Conservation (phyloP, 2,888 invertebrate genomes). For the Ochropacha duplaris region DNA sequence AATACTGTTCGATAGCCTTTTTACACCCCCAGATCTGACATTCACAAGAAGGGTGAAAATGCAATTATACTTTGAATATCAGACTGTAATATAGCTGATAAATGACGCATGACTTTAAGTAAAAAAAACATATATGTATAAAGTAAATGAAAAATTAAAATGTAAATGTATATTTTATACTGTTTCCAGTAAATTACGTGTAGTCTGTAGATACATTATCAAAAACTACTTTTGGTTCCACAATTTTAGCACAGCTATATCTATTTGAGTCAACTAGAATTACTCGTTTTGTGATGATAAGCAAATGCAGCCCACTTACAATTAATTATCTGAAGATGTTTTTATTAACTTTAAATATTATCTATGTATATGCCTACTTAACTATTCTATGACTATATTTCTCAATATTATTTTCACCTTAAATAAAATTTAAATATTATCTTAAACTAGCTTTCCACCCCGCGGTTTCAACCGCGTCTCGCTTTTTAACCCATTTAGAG, state of each 20-base stretch:
- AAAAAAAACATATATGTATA: background rate
- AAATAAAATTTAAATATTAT: no score
- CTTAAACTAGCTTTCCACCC: no score
- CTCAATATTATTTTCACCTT: no score
- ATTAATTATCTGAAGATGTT: background rate
- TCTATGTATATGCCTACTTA: background rate
- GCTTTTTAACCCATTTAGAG: no score
- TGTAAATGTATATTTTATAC: background rate
- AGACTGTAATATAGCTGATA: no score
- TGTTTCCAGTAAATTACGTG: background rate
- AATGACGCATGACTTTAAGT: background rate
- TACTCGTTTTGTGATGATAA: background rate
- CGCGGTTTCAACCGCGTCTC: no score
- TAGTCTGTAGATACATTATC: background rate
- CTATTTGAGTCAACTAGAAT: background rate
- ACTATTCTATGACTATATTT: background rate
- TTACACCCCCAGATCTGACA: no score
- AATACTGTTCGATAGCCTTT: no score
- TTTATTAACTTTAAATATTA: background rate
- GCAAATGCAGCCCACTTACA: background rate
- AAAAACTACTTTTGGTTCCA: background rate
- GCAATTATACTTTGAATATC: no score
- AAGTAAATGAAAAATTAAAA: background rate
- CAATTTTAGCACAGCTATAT: conserved; percentile 1
- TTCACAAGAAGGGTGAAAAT: no score